These are phyloP conservation scores for Aleadryas rufinucha DNA, from an alignment of 2,113 vertebrate species.

Conservation along the genomic window DNA sequence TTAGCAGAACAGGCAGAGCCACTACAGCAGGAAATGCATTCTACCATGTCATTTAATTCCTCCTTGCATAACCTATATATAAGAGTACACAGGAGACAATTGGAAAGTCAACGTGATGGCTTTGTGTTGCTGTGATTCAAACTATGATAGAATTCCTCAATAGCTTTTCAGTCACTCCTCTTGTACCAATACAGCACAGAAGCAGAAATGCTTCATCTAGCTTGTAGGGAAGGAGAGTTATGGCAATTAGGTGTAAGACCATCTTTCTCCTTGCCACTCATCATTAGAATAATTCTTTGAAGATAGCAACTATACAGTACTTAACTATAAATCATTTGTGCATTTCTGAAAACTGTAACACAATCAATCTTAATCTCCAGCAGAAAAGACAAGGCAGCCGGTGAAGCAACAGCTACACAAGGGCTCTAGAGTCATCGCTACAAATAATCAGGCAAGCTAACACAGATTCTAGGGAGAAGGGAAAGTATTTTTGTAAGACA, in stretches of 20 bases:
- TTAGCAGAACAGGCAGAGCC: not conserved
- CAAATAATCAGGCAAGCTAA: not conserved
- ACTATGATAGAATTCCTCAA: not conserved
- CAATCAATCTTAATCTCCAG: not conserved
- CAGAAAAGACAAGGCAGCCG: not conserved
- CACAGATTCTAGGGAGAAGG: not conserved
- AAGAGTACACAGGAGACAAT: not conserved
- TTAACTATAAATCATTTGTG: not conserved
- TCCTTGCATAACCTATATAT: not conserved
- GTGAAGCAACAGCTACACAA: not conserved
- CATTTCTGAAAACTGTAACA: not conserved
- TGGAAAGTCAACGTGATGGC: not conserved
- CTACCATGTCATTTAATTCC: not conserved
- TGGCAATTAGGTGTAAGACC: not conserved
- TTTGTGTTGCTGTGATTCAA: not conserved
- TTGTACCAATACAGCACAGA: not conserved
- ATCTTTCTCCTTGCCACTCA: not conserved
- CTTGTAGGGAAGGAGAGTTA: not conserved
- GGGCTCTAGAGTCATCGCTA: not conserved
- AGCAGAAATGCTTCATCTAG: not conserved
- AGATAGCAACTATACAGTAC: not conserved
- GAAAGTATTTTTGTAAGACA: not conserved
- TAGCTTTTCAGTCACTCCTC: not conserved
- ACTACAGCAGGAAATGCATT: not conserved
- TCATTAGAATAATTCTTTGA: conserved; percentile 1